Percentiles rank a stretch among this genome's conserved stretches.
Conservation (phyloP, 2,888 invertebrate species). For the Chrysotoxum bicinctum region DNA sequence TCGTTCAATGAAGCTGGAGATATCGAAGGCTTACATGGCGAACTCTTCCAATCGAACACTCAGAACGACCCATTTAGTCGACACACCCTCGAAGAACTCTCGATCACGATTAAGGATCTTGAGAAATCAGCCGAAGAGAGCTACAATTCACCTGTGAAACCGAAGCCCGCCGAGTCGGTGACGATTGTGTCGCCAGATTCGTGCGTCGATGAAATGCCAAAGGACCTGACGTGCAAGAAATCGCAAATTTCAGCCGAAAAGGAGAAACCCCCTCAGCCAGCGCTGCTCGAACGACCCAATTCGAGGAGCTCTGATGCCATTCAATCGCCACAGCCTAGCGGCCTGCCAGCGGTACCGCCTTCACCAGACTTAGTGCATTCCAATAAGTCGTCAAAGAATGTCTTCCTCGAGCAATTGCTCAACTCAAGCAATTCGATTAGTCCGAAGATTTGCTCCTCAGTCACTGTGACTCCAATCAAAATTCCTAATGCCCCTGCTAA, state of each 20-base stretch:
- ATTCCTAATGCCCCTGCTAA: constrained; percentile 70
- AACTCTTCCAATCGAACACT: constrained; percentile 77
- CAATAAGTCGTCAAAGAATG: constrained; percentile 77
- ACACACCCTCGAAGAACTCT: constrained; percentile 80
- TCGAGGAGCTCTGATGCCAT: constrained; percentile 88
- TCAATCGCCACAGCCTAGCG: constrained; percentile 89
- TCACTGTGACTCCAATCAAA: constrained; percentile 73
- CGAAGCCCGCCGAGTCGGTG: constrained; percentile 54
- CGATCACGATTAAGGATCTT: constrained; percentile 84
- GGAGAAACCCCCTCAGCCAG: constrained; percentile 77
- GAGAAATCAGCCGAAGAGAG: constrained; percentile 77
- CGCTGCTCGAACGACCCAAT: constrained; percentile 83
- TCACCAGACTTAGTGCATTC: constrained; percentile 86
- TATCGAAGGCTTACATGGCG: constrained; percentile 80
- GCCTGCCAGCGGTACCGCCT: constrained; percentile 87
- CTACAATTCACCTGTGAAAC: constrained; percentile 70
- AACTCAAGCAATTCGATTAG: constrained; percentile 73
- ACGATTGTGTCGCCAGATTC: constrained; percentile 75
- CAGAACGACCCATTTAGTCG: constrained; percentile 74
- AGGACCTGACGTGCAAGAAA: constrained; percentile 85
- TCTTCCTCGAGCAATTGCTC: constrained; percentile 74
- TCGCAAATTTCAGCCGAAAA: constrained; percentile 76
- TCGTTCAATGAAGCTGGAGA: constrained; percentile 81
- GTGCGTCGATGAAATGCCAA: constrained; percentile 83
- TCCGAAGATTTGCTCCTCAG: constrained; percentile 74